Base-by-base conservation (phyloP, 2,888 invertebrate genomes). In the Platypus cylindrus region DNA sequence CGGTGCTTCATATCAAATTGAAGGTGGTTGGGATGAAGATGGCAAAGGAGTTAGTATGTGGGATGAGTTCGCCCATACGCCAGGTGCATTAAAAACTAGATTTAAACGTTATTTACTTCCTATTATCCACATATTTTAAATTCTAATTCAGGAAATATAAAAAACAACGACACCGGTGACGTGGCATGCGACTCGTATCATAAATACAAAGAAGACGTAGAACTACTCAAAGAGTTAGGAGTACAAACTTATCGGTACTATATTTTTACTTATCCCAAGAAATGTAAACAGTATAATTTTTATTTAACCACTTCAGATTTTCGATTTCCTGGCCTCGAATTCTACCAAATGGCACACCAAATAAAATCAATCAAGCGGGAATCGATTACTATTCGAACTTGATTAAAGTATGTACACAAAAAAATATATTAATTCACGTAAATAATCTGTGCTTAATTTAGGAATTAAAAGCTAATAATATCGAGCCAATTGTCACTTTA, bases 271-370 rank as follows among this genome's bases (percentile, higher is more conserved):
- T 15, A 20, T 20, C 9, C 20, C 20, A 20, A 20, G n/a, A n/a
- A n/a, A n/a, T n/a, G n/a, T n/a, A n/a, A n/a, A n/a, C n/a, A n/a
- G n/a, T n/a, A n/a, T n/a, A n/a, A n/a, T n/a, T 23, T 23, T 23
- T 23, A 3, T 3, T 25, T 25, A 14, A 12, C 9, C 8, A 14
- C 35, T 44, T 16, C 22, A 66, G 80, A 22, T 81, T 81, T 56
- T 80, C 79, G 1, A 65, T 81, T 47, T 73, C 82, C 1, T 87
- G 86, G 86, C 61, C 79, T 0, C 65, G 86, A 31, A 66, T 87
- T 27, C 59, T 85, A 44, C 82, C 84, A 0, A 70, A 67, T 11
- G 85, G 81, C 14, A 70, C 38, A 5, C 25, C 33, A 20, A 32
- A 39, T 11, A 8, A 36, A 2, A 32, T 45, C 15, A 46, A 46